Conservation (phyloP, 1,140 invertebrate genomes). For the Penaeus vannamei region DNA sequence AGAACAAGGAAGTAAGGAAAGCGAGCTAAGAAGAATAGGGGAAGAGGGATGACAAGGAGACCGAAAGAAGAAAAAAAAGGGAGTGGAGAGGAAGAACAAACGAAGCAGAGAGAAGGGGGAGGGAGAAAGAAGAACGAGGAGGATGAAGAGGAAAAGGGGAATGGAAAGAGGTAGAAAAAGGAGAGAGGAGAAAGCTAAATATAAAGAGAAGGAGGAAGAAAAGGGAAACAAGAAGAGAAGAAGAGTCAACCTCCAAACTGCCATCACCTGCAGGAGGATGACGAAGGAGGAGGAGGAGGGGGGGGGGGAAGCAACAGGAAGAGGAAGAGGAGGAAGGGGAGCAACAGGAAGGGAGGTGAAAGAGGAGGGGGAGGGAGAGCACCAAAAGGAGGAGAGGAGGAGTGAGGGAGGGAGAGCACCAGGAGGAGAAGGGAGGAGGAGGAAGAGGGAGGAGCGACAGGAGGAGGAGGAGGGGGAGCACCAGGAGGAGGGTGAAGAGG, state of each 20-base stretch:
- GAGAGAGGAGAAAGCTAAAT: no score
- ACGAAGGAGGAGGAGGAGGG: no score
- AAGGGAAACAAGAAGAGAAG: no score
- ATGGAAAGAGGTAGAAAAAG: no score
- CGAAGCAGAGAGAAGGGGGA: not conserved
- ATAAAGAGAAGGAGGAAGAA: no score
- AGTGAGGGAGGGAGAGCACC: not conserved
- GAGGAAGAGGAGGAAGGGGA: no score
- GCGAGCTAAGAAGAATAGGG: not conserved
- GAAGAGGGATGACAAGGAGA: not conserved
- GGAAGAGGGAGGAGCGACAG: not conserved
- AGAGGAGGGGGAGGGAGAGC: not conserved
- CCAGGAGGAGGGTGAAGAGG: not conserved
- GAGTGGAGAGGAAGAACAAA: not conserved
- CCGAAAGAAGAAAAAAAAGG: slow-evolving; percentile 5
- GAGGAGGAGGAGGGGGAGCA: not conserved
- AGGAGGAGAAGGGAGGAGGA: not conserved
- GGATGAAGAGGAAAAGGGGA: not conserved
- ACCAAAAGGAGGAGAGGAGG: not conserved
- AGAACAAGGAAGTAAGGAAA: not conserved
- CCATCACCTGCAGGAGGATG: no score
- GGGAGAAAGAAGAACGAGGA: not conserved
- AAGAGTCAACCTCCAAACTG: no score
- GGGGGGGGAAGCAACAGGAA: no score
- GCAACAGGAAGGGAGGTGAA: not conserved